Percentiles rank a stretch among this genome's conserved stretches.
phyloP scores from a whole-genome alignment of 2,888 invertebrate genomes.

The Stenoptilia bipunctidactyla region DNA sequence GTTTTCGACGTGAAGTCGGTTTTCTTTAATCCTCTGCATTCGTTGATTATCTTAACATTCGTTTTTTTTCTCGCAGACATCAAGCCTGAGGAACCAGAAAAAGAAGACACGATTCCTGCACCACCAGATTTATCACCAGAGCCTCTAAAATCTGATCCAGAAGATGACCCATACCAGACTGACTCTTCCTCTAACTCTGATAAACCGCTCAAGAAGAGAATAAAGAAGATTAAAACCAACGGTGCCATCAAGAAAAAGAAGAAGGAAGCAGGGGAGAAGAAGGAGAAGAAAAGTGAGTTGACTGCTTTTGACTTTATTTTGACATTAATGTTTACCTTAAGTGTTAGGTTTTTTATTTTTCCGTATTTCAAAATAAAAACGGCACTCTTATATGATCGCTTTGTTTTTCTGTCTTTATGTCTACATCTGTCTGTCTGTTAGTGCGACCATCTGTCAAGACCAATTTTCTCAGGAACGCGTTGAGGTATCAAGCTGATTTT shows the following conservation, averaged over 20 bases:
- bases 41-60: not conserved
- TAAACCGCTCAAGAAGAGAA: slow-evolving; percentile 43
- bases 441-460: no score
- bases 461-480: no score
- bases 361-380: no score
- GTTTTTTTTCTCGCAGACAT: slow-evolving; percentile 22
- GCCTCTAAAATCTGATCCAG: slow-evolving; percentile 11
- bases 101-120: slow-evolving; percentile 16
- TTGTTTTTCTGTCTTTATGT: no score
- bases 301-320: no score
- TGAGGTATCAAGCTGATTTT: no score
- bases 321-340: no score
- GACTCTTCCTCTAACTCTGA: slow-evolving; percentile 47
- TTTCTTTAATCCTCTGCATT: no score
- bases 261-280: slow-evolving; percentile 24
- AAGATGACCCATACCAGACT: slow-evolving; percentile 31
- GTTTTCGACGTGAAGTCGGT: no score
- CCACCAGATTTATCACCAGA: slow-evolving; percentile 14
- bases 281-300: slow-evolving; percentile 2
- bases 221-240: slow-evolving; percentile 23
- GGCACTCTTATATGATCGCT: no score
- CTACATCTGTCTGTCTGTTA: no score
- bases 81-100: slow-evolving; percentile 33
- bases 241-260: slow-evolving; percentile 29
- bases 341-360: no score